Conservation (phyloP, 2,888 invertebrate species). For the Heteromyza rotundicornis region DNA sequence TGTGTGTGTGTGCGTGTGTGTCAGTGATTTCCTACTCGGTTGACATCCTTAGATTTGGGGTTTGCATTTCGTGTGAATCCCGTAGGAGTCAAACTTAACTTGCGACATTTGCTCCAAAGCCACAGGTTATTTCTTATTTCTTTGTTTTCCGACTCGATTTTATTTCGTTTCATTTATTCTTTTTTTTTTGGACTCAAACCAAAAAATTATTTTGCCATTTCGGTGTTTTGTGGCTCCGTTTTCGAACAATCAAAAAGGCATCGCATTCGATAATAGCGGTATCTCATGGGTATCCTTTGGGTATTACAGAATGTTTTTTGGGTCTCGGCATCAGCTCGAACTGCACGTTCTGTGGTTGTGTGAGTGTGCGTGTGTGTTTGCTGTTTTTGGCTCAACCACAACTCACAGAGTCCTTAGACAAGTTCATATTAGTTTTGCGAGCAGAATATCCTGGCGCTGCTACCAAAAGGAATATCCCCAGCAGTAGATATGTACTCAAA, state of each 20-base stretch:
- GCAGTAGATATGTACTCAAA: too few relatives aligned
- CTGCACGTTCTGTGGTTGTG: background rate
- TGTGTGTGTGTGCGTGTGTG: background rate
- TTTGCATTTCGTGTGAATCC: background rate
- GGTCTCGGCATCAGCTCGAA: background rate
- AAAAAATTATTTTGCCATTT: constrained; percentile 1
- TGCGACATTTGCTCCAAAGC: background rate
- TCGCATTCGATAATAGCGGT: background rate
- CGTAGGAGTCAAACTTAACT: background rate
- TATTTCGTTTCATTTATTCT: background rate
- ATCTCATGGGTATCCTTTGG: background rate
- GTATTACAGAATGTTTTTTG: background rate
- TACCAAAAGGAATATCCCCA: too few relatives aligned
- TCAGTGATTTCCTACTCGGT: too few relatives aligned
- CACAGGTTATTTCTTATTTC: constrained; percentile 2
- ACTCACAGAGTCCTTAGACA: too few relatives aligned
- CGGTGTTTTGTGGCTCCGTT: background rate
- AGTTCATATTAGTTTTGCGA: too few relatives aligned
- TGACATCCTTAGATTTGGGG: background rate
- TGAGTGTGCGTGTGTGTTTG: background rate
- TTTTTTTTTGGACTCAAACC: background rate
- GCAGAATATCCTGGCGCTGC: too few relatives aligned
- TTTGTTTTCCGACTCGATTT: background rate
- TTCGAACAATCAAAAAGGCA: background rate
- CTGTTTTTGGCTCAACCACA: constrained; percentile 4